These are phyloP conservation scores for Acipenser transmontanus DNA, from an alignment of 2,797 vertebrate genomes.

Conservation along the genomic window DNA sequence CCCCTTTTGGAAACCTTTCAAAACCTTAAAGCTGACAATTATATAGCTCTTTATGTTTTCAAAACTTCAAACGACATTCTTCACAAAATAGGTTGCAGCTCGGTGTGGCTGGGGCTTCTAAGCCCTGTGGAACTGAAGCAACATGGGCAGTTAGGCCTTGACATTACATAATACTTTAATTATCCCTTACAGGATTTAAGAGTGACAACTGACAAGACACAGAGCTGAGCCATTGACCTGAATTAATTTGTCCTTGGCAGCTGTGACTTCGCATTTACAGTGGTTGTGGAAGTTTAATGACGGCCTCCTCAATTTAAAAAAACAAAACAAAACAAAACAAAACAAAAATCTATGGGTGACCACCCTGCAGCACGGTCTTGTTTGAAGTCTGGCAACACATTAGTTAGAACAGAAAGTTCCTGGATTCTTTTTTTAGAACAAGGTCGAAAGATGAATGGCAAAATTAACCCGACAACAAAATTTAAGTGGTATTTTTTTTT, in stretches of 20 bases:
- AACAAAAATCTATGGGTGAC: background rate
- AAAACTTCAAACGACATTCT: no score
- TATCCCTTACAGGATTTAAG: slow-evolving; percentile 35
- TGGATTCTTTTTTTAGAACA: slow-evolving; percentile 17
- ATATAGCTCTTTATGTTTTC: no score
- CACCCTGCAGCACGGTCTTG: slow-evolving; percentile 10
- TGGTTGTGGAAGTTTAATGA: slow-evolving; percentile 22
- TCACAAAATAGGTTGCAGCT: no score
- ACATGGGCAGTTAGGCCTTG: slow-evolving; percentile 19
- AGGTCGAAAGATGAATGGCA: slow-evolving; percentile 22
- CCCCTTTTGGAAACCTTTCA: no score
- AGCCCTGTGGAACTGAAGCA: slow-evolving; percentile 10
- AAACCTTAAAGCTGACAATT: no score
- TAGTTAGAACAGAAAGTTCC: slow-evolving; percentile 14
- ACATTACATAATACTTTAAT: slow-evolving; percentile 32
- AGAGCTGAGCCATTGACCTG: slow-evolving; percentile 26
- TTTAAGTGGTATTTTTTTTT: background rate
- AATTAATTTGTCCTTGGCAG: slow-evolving; percentile 8
- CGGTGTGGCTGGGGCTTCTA: no score
- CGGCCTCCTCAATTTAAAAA: slow-evolving; percentile 9
- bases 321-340: slow-evolving; percentile 13
- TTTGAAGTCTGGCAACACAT: slow-evolving; percentile 15
- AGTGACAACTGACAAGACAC: slow-evolving; percentile 47
- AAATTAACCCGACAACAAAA: background rate
- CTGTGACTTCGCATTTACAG: slow-evolving; percentile 20